These are phyloP conservation scores for Anolis sagrei DNA, from an alignment of 2,113 vertebrate species.

Conservation along the genomic window DNA sequence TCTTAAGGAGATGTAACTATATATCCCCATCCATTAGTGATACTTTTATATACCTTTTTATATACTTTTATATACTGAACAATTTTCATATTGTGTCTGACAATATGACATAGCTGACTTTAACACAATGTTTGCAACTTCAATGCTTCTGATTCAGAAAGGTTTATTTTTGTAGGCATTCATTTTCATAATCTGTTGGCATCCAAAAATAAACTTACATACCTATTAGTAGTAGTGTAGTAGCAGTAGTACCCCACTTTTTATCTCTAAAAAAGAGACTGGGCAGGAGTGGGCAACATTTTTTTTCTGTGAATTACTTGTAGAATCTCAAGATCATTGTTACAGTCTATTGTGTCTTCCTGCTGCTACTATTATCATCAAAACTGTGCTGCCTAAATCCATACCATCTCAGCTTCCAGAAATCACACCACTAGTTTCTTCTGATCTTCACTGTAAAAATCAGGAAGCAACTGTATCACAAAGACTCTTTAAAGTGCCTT, in stretches of 20 bases:
- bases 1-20: too few relatives aligned
- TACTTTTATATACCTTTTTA: not conserved
- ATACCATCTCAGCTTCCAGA: not conserved
- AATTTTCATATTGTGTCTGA: not conserved
- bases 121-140: not conserved
- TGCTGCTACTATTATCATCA: not conserved
- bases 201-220: not conserved
- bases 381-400: not conserved
- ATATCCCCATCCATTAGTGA: not conserved
- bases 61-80: not conserved
- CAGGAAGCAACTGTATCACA: not conserved
- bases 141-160: not conserved
- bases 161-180: not conserved
- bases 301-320: not conserved
- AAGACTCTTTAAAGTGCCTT: not conserved
- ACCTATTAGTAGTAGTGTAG: not conserved
- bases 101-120: not conserved
- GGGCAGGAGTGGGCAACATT: not conserved
- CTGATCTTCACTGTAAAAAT: not conserved
- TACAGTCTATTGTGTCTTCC: not conserved
- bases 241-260: too few relatives aligned
- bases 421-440: not conserved
- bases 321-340: not conserved
- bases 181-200: not conserved
- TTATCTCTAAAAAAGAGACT: too few relatives aligned